Evolutionary conservation across 2,888 invertebrate species (phyloP), one percentile per base, ranked within the genome.

Genomic region (Xestia ashworthii): DNA sequence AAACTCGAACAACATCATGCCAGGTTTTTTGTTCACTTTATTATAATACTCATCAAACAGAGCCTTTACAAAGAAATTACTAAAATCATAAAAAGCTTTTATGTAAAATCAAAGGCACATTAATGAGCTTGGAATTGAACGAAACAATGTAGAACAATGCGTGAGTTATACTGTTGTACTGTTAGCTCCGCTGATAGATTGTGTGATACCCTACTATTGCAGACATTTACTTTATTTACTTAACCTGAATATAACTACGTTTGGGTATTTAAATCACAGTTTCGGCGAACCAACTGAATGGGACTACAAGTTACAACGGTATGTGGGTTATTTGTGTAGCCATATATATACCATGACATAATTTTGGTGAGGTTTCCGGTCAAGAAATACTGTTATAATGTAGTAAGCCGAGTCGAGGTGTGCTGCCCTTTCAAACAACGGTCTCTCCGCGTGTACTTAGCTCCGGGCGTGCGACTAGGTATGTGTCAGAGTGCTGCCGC

Each of bases 21-120:
- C 16, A 53, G 16, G 12, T 14, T 67, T 46, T 82, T 77, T 60
- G 48, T 58, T 68, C 22, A 44, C 12, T 14, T 48, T 73, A 46
- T 82, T 73, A 68, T 16, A 53, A 78, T 53, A 53, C 41, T 53
- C 58, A 14, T 53, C 38, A 78, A 68, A 81, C 68, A 50, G 65
- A 78, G 69, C 32, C n/a, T 78, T 19, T 14, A 60, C 25, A 73
- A 65, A 58, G 16, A 69, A 67, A 68, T 44, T 48, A 72, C 16
- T 11, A 41, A 22, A 76, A 53, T 50, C 65, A 68, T 77, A 44
- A 71, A 38, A 81, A 53, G 16, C 67, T 55, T 70, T 76, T 60
- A 25, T 55, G 4, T 64, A 22, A 44, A 72, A 78, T 69, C 41
- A 73, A 82, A 78, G 46, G 22, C 41, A 69, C 48, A 73, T 44